Evolutionary conservation across 2,888 invertebrate species (phyloP).

Genomic region (Margaritifera margaritifera): DNA sequence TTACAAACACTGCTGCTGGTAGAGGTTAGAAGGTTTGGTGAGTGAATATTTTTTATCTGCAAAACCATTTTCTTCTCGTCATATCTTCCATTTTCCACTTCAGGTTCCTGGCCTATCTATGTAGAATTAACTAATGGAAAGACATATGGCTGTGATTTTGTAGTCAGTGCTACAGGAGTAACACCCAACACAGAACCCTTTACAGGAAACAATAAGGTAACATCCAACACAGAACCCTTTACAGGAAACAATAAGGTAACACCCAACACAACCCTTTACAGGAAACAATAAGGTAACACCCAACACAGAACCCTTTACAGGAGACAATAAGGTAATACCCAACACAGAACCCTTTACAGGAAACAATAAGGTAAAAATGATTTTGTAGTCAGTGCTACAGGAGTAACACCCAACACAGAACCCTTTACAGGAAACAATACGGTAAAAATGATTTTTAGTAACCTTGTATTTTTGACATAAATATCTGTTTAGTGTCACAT

Average conservation of each 20-base stretch:
- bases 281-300: neutral
- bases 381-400: constrained; percentile 95
- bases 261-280: neutral
- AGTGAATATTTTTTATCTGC: too few species aligned
- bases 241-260: constrained; percentile 20
- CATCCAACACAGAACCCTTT: constrained; percentile 59
- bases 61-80: too few species aligned
- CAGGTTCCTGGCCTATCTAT: constrained; percentile 79
- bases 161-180: constrained; percentile 97
- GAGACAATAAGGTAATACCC: constrained; percentile 79
- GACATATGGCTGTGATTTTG: constrained; percentile 86
- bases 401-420: constrained; percentile 80
- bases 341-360: constrained; percentile 61
- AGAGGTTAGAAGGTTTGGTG: too few species aligned
- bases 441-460: constrained; percentile 2
- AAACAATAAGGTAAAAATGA: constrained; percentile 75
- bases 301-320: constrained; percentile 76
- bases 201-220: constrained; percentile 24
- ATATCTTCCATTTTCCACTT: constrained; percentile 5
- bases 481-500: too few species aligned
- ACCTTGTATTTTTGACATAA: too few species aligned
- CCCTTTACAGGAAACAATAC: constrained; percentile 43
- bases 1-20: too few species aligned
- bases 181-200: constrained; percentile 73
- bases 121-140: constrained; percentile 84